A percentile compares a stretch with the other conserved stretches of the same genome.
phyloP scores from a whole-genome alignment of 2,888 invertebrate species.

The Ormyrus pomaceus region DNA sequence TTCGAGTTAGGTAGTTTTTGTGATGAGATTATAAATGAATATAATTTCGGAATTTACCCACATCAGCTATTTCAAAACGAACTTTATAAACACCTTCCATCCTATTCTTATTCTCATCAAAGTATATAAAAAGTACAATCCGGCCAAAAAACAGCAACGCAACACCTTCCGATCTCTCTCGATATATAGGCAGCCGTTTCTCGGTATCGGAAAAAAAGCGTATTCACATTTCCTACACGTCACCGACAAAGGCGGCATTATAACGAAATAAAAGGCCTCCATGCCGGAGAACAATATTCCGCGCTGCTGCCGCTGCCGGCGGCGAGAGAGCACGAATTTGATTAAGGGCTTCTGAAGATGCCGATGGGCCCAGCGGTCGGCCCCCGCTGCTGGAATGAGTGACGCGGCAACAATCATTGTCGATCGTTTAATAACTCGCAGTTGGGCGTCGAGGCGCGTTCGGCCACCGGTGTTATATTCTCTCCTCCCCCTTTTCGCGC shows the following conservation, averaged over 20 bases:
- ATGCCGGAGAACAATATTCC: background rate
- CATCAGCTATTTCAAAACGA: background rate
- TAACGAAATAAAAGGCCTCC: slow-evolving; percentile 19
- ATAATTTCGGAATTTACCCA: no score
- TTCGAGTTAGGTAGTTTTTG: no score
- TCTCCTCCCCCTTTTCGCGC: background rate
- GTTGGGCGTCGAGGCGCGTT: slow-evolving; percentile 64
- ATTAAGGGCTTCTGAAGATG: slow-evolving; percentile 70
- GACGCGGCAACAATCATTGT: slow-evolving; percentile 71
- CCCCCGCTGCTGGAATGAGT: slow-evolving; percentile 63
- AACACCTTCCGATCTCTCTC: no score
- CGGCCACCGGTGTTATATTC: slow-evolving; percentile 66
- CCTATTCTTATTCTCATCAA: background rate
- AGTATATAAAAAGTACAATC: no score
- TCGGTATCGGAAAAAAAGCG: background rate
- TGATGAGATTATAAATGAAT: no score
- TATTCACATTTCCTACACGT: background rate
- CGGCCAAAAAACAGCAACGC: no score
- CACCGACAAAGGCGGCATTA: slow-evolving; percentile 1
- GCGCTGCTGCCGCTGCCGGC: slow-evolving; percentile 20
- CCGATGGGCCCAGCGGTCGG: slow-evolving; percentile 58
- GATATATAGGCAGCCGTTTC: no score
- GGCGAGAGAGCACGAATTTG: slow-evolving; percentile 63
- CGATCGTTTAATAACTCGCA: slow-evolving; percentile 71
- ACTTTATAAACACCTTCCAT: background rate